A percentile compares a stretch with the other conserved stretches of the same genome.
Conservation (phyloP, 2,113 vertebrate species). For the Dicerorhinus sumatrensis region DNA sequence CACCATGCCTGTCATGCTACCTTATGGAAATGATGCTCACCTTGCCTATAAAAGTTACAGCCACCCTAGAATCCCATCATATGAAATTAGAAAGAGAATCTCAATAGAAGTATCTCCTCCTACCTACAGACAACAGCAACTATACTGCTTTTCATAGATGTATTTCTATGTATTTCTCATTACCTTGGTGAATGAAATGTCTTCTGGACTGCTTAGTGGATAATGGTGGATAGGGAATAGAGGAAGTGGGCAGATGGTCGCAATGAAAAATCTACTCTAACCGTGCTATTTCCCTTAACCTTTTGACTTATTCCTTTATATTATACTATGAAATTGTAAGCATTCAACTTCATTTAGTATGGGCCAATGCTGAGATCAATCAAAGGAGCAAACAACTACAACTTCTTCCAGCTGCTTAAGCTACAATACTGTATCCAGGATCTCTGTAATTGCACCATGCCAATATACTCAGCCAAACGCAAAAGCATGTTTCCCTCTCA, state of each 20-base stretch:
- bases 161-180: background rate
- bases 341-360: background rate
- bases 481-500: background rate
- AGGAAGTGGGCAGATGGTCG: background rate
- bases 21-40: background rate
- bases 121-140: background rate
- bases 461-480: background rate
- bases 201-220: background rate
- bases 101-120: background rate
- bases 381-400: constrained; percentile 25
- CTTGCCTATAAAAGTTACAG: background rate
- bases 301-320: constrained; percentile 18
- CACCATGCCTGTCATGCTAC: background rate
- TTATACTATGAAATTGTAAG: background rate
- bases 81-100: background rate
- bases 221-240: background rate
- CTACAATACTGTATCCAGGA: background rate
- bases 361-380: background rate
- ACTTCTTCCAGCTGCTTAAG: background rate
- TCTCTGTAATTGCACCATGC: background rate
- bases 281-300: background rate
- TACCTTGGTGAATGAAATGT: background rate
- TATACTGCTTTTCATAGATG: background rate
- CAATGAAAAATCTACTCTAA: background rate
- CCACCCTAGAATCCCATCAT: background rate